phyloP scores from a whole-genome alignment of 2,797 vertebrate genomes.

The Chaetodon trifasciatus region DNA sequence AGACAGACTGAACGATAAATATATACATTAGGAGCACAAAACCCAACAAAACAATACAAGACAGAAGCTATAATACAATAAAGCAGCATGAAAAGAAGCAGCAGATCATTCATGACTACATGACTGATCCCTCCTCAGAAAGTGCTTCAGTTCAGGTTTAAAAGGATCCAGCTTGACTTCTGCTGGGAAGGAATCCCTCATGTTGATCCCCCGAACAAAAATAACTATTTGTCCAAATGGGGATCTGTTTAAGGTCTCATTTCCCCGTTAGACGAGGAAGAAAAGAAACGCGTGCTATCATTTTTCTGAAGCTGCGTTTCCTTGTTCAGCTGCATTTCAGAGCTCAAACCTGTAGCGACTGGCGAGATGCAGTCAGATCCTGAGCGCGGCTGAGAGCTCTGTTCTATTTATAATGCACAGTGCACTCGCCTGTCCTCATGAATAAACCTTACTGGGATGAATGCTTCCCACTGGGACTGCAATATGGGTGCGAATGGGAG shows the following conservation, averaged over 20 bases:
- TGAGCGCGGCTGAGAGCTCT: slow-evolving; percentile 64
- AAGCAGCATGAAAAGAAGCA: too few relatives aligned
- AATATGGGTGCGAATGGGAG: slow-evolving; percentile 68
- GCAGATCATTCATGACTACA: too few relatives aligned
- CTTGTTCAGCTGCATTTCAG: slow-evolving; percentile 27
- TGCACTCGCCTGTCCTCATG: slow-evolving; percentile 78
- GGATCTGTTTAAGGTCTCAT: neutral
- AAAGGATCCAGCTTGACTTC: too few relatives aligned
- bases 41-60: too few relatives aligned
- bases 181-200: too few relatives aligned
- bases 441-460: slow-evolving; percentile 80
- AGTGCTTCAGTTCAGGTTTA: too few relatives aligned
- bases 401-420: slow-evolving; percentile 81
- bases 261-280: slow-evolving; percentile 20
- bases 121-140: too few relatives aligned
- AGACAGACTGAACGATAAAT: neutral
- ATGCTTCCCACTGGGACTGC: slow-evolving; percentile 73
- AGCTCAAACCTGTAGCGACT: slow-evolving; percentile 58
- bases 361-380: slow-evolving; percentile 60
- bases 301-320: slow-evolving; percentile 4
- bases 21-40: neutral
- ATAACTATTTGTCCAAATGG: too few relatives aligned
- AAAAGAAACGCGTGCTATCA: slow-evolving; percentile 24
- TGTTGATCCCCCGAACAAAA: too few relatives aligned
- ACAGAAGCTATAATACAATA: too few relatives aligned